Base-by-base conservation (phyloP, 2,113 vertebrate genomes). In the Pteropus alecto region DNA sequence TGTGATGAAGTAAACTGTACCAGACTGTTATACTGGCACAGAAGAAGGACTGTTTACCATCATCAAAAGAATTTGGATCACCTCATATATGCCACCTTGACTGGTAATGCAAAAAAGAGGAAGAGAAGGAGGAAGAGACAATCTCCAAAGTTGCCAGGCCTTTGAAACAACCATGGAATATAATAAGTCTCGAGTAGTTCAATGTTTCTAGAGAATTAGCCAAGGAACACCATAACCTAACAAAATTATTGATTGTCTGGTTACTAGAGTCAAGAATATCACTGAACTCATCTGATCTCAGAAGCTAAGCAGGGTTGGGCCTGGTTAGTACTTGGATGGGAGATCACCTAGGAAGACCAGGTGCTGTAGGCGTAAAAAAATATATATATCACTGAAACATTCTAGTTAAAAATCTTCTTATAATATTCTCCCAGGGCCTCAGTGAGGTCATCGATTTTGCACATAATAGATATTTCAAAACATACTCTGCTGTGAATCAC, bases 161-260 rank as follows among this genome's bases (percentile, higher is more conserved):
- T 73, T 81, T 94, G 51, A 92, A 95, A 89, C 35, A 95, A 81
- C 4, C 68, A 6, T 58, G 11, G 22, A 26, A 43, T 28, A 2
- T 63, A 92, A 83, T 51, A 15, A 51, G 63, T 81, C 46, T 87
- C 81, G 67, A 77, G 54, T 15, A 87, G 48, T 79, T 90, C 67
- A 76, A 11, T 61, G 21, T 78, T 83, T 46, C 54, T 61, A 94
- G 89, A 94, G 28, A 97, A 90, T 73, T 38, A 90, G 74, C 43
- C 81, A 96, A 93, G 61, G 11, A 82, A 89, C 71, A 95, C 38
- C 48, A 79, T 30, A 77, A 60, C 28, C n/a, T 77, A 90, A 95
- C 13, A 56, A 95, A 86, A 73, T 7, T 61, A 85, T 71, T 70
- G 1, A 58, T n/a, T 70, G 71, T 81, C 68, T 93, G n/a, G 41